Conservation (phyloP, 2,888 invertebrate genomes). For the Nasonia oneida region DNA sequence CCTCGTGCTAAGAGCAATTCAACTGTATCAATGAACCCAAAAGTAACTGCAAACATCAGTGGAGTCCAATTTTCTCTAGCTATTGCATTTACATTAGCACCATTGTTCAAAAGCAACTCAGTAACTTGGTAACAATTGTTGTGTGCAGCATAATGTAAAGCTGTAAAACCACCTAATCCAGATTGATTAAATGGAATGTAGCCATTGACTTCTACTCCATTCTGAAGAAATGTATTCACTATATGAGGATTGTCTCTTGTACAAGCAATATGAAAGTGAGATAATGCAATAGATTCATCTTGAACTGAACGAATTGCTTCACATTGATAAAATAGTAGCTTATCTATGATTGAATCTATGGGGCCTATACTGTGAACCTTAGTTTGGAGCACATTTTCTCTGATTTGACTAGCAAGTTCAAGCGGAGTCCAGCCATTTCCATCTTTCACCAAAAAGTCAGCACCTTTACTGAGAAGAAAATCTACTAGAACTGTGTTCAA, state of each 20-base stretch:
- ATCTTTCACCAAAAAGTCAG: background rate
- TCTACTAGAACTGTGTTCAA: slow-evolving; percentile 4
- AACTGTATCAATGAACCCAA: background rate
- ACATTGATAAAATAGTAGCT: background rate
- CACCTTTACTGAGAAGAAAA: slow-evolving; percentile 29
- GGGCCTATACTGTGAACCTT: background rate
- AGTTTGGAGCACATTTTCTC: background rate
- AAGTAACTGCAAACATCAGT: background rate
- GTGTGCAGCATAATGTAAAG: background rate
- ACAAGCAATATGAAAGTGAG: slow-evolving; percentile 35
- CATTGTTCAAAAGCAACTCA: background rate
- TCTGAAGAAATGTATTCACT: slow-evolving; percentile 2
- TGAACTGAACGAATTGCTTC: background rate
- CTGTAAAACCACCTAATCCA: background rate
- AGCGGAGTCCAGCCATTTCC: slow-evolving; percentile 16
- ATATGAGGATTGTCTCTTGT: slow-evolving; percentile 18
- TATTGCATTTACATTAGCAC: slow-evolving; percentile 30
- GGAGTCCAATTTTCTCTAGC: slow-evolving; percentile 1
- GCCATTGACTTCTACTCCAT: background rate
- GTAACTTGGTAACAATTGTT: background rate
- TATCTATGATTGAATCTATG: background rate
- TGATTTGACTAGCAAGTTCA: slow-evolving; percentile 18
- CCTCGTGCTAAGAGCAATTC: background rate
- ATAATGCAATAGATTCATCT: background rate
- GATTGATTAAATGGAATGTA: background rate